Conservation (phyloP, 1,140 invertebrate species). For the Solenopsis fugax region DNA sequence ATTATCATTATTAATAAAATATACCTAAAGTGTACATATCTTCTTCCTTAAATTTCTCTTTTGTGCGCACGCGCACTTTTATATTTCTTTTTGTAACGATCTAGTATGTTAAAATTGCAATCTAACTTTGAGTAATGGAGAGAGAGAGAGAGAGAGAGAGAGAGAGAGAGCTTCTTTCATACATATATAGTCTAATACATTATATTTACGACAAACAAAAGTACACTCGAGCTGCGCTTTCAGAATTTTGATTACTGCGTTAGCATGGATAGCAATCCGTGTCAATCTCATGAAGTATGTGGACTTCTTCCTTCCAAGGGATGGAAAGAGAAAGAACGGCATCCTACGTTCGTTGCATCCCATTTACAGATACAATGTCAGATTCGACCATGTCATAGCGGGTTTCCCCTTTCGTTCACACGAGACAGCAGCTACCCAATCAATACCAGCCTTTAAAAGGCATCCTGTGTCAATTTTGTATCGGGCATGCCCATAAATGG, state of each 20-base stretch:
- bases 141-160: no score
- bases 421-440: constrained; percentile 45
- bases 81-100: neutral
- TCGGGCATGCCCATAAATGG: constrained; percentile 65
- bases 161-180: neutral
- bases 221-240: neutral
- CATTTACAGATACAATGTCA: constrained; percentile 57
- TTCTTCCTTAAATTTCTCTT: neutral
- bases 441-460: constrained; percentile 69
- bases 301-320: neutral
- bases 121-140: neutral
- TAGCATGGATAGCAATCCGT: no score
- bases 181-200: no score
- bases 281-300: constrained; percentile 7
- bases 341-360: constrained; percentile 9
- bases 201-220: neutral
- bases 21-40: neutral
- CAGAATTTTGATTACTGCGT: constrained; percentile 22
- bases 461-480: constrained; percentile 68
- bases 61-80: neutral
- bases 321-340: neutral
- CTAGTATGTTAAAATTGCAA: constrained; percentile 13
- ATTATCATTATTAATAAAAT: neutral
- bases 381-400: constrained; percentile 31
- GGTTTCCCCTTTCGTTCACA: constrained; percentile 43